Evolutionary conservation across 2,113 vertebrate genomes (phyloP).

Genomic region (Coptodon bakossiorum): DNA sequence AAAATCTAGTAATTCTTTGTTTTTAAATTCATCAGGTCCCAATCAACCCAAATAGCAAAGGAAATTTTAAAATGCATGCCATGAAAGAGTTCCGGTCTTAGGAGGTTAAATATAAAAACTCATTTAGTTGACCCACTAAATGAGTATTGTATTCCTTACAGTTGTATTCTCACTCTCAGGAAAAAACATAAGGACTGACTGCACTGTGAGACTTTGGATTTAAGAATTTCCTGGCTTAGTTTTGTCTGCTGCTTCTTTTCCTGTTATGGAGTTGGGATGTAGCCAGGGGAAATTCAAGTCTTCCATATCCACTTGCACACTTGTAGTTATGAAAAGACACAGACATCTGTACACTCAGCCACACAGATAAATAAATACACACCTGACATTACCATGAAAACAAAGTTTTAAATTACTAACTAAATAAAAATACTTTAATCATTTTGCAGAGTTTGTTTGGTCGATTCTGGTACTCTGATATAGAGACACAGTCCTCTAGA

Average conservation of each 20-base stretch:
- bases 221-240: slow-evolving; percentile 19
- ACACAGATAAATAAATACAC: background rate
- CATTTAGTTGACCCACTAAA: background rate
- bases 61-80: accelerated
- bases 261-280: slow-evolving; percentile 8
- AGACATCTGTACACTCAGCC: background rate
- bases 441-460: background rate
- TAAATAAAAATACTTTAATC: background rate
- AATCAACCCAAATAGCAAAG: background rate
- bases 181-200: background rate
- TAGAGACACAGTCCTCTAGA: background rate
- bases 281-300: slow-evolving; percentile 6
- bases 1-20: background rate
- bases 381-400: background rate
- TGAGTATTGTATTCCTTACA: background rate
- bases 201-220: background rate
- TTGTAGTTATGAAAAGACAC: background rate
- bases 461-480: background rate
- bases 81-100: background rate
- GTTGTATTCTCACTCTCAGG: background rate
- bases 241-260: slow-evolving; percentile 12
- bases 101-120: background rate
- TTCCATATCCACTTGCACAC: background rate
- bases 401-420: background rate
- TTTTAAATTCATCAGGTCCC: background rate